A percentile compares a stretch with the other conserved stretches of the same genome.
These are phyloP conservation scores for Pseudomyrmex pallidus DNA, from an alignment of 1,140 invertebrate genomes.

Conservation along the genomic window DNA sequence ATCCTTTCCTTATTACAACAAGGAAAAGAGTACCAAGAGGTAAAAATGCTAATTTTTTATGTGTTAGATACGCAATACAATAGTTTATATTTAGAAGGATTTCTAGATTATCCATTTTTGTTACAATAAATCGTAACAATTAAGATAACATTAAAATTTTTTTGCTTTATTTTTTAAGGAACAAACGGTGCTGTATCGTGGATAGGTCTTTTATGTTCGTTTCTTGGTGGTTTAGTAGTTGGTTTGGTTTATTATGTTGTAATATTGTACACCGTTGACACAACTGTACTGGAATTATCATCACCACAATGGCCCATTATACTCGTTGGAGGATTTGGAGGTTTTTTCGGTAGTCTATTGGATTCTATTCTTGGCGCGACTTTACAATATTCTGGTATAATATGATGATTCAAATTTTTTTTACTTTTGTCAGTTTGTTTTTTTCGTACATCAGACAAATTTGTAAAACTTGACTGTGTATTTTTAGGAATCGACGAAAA, in stretches of 20 bases:
- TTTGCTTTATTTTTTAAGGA: conserved; percentile 84
- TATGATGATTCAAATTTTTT: neutral
- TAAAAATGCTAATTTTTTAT: conserved; percentile 73
- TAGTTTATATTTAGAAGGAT: neutral
- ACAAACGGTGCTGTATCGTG: conserved; percentile 94
- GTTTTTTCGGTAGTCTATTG: conserved; percentile 92
- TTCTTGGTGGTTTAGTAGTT: conserved; percentile 90
- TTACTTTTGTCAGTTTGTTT: no score
- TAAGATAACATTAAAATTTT: neutral
- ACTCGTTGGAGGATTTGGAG: conserved; percentile 89
- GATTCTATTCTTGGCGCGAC: conserved; percentile 95
- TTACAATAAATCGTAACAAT: no score
- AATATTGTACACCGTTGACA: conserved; percentile 88
- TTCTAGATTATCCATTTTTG: no score
- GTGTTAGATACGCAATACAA: neutral
- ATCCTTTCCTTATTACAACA: conserved; percentile 92
- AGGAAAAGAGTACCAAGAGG: conserved; percentile 91
- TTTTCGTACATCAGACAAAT: no score
- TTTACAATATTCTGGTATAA: conserved; percentile 93
- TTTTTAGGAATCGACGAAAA: conserved; percentile 89
- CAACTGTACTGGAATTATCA: conserved; percentile 86
- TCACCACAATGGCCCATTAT: conserved; percentile 94
- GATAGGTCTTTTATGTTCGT: conserved; percentile 90
- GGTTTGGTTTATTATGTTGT: conserved; percentile 91
- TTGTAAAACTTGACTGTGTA: neutral